These are phyloP conservation scores for Xenopus tropicalis DNA, from an alignment of 2,113 vertebrate species.

Conservation along the genomic window UCB_Xtro_10.0 CM004443.2:152179001-152179500, in stretches of 20 bases:
- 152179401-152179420: neutral
- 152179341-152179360: neutral
- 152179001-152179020: neutral
- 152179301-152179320: too few species aligned
- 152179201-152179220: slow-evolving; percentile 23
- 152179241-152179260: neutral
- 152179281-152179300: too few species aligned
- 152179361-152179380: neutral
- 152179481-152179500: too few species aligned
- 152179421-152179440: too few species aligned
- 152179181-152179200: slow-evolving; percentile 15
- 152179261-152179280: neutral
- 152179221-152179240: slow-evolving; percentile 20
- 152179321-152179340: neutral
- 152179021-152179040: neutral
- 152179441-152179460: too few species aligned
- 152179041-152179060: neutral
- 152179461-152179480: too few species aligned
- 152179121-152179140: too few species aligned
- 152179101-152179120: neutral
- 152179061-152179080: neutral
- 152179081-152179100: neutral
- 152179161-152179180: neutral
- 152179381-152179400: neutral
- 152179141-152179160: too few species aligned